Evolutionary conservation across 2,888 invertebrate species (phyloP), one percentile per base, ranked within the genome.

Genomic region (Drosophila paranaensis): DNA sequence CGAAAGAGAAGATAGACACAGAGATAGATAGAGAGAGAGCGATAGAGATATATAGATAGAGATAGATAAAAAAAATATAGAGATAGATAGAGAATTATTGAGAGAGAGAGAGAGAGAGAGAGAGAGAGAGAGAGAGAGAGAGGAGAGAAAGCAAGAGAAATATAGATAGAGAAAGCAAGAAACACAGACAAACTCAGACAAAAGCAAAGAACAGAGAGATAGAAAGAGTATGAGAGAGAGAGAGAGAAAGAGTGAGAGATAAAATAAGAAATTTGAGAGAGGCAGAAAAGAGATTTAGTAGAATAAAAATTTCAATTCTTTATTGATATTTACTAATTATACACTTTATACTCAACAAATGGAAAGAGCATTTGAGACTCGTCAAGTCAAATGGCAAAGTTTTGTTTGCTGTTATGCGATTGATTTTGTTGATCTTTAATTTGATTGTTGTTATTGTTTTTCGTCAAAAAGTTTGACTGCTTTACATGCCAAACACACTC

Each of bases 401-500:
- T 10, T 60, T 48, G 45, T 45, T 61, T 54, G 64, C 37, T 69
- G 57, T 42, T 53, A 55, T 61, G 50, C 40, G 60, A 51, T 61
- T 50, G 40, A 46, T 45, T 57, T 64, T 48, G 68, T 68, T 50
- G 37, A 53, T 64, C 57, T 63, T 67, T 43, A 62, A 50, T 48
- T 79, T 75, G 71, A 58, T 60, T 42, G 55, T 71, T 68, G 76
- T 69, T 73, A 70, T 71, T 65, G 71, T 71, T 65, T 76, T 63
- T 70, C 35, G 71, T 71, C 65, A 69, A 77, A 71, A 51, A 51
- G 60, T 65, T 81, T 56, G 45, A 64, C 69, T 78, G 72, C 42
- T 80, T 79, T 73, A 68, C 58, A 80, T 81, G 72, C 82, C 58
- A 37, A 60, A 60, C 61, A 62, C 75, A 70, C 55, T 48, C 39